Percentiles rank a stretch among this genome's conserved stretches.
Conservation (phyloP, 2,888 invertebrate genomes). For the Scaeva pyrastri region DNA sequence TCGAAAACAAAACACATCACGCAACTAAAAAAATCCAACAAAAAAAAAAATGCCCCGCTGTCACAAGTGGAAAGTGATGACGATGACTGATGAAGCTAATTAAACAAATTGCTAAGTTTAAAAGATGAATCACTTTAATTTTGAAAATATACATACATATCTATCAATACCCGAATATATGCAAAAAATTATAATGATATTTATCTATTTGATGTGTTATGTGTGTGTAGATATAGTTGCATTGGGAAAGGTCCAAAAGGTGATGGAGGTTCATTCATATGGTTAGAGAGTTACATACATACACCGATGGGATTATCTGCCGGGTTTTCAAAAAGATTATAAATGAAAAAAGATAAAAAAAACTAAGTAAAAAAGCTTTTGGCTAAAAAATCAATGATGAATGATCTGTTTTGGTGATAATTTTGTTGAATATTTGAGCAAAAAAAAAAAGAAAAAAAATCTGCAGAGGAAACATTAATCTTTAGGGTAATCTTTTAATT, state of each 20-base stretch:
- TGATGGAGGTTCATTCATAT: slow-evolving; percentile 14
- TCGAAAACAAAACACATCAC: slow-evolving; percentile 52
- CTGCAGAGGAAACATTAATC: not conserved
- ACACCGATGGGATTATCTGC: slow-evolving; percentile 11
- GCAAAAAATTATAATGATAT: slow-evolving; percentile 18
- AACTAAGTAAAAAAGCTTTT: not conserved
- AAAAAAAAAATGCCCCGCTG: slow-evolving; percentile 13
- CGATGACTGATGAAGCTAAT: slow-evolving; percentile 67
- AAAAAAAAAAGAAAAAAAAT: not conserved
- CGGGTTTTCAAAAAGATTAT: not conserved
- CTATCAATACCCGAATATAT: not conserved
- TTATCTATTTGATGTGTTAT: not conserved
- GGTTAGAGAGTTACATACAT: not conserved
- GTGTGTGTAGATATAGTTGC: not conserved
- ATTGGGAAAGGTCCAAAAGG: slow-evolving; percentile 37
- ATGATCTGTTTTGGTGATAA: slow-evolving; percentile 11
- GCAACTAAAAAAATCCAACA: slow-evolving; percentile 9
- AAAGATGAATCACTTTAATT: slow-evolving; percentile 41
- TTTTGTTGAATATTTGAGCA: not conserved
- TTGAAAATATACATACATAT: not conserved
- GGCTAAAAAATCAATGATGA: not conserved
- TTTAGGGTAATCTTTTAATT: not conserved
- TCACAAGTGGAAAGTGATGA: slow-evolving; percentile 65
- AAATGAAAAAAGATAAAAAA: not conserved
- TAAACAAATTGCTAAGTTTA: slow-evolving; percentile 32